Conservation (phyloP, 2,113 vertebrate genomes). For the Tachycineta bicolor region DNA sequence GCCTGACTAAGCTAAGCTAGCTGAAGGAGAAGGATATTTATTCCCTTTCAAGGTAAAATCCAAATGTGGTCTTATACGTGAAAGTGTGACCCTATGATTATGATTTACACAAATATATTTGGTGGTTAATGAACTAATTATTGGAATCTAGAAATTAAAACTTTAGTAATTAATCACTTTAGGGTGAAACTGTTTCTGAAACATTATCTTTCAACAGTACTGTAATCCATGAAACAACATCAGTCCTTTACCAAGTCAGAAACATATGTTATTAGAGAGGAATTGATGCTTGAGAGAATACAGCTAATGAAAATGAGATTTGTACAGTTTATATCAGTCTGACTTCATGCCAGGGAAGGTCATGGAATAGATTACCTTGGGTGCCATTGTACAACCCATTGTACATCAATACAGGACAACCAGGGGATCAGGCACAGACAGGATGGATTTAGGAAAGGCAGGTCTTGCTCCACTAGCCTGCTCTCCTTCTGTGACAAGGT, state of each 20-base stretch:
- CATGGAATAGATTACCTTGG: background rate
- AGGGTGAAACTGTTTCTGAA: background rate
- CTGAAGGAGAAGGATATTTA: background rate
- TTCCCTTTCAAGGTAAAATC: background rate
- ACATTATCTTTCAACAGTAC: background rate
- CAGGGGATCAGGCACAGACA: background rate
- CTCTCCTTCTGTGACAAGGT: background rate
- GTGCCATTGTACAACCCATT: fast-evolving
- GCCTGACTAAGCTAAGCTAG: background rate
- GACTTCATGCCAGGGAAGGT: background rate
- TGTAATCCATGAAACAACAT: background rate
- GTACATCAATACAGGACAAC: background rate
- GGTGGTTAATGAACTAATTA: background rate
- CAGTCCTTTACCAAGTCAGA: background rate
- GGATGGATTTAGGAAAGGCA: background rate
- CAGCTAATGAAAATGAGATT: background rate
- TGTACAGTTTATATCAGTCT: background rate
- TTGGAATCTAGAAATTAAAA: background rate
- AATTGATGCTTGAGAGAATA: background rate
- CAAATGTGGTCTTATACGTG: background rate
- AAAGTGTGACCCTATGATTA: background rate
- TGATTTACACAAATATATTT: background rate
- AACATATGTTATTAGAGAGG: background rate
- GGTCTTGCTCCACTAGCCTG: background rate
- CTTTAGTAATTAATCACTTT: background rate